Conservation (phyloP, 1,140 invertebrate species). For the Calliphora vicina region DNA sequence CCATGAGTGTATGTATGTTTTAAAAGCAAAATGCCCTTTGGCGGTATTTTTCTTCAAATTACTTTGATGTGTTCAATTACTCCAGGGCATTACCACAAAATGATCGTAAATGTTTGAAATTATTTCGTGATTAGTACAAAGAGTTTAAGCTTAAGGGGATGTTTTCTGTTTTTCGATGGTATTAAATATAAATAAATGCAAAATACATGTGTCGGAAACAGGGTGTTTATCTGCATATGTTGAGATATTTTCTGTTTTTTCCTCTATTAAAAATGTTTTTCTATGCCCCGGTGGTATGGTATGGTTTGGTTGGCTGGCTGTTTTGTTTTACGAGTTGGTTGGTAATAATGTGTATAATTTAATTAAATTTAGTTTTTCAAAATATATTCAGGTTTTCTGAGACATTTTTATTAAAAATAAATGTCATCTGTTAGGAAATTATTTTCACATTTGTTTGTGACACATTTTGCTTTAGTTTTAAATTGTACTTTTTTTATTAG, state of each 20-base stretch:
- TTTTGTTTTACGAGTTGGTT: conserved; percentile 2
- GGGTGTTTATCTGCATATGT: conserved; percentile 24
- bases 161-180: background rate
- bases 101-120: conserved; percentile 33
- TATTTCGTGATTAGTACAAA: conserved; percentile 34
- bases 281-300: too few species aligned
- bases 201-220: background rate
- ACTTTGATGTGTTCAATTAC: conserved; percentile 35
- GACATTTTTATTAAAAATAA: background rate
- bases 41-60: conserved; percentile 29
- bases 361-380: conserved; percentile 14
- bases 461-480: background rate
- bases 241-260: background rate
- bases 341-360: background rate
- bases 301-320: background rate
- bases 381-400: background rate
- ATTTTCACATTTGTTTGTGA: conserved; percentile 1
- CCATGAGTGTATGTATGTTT: background rate
- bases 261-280: background rate
- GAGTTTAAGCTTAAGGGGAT: conserved; percentile 19
- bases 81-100: conserved; percentile 31
- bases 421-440: background rate
- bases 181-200: conserved; percentile 2
- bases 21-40: background rate
- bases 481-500: background rate